phyloP scores from a whole-genome alignment of 2,797 vertebrate species.

The Acrossocheilus wenchowensis region DNA sequence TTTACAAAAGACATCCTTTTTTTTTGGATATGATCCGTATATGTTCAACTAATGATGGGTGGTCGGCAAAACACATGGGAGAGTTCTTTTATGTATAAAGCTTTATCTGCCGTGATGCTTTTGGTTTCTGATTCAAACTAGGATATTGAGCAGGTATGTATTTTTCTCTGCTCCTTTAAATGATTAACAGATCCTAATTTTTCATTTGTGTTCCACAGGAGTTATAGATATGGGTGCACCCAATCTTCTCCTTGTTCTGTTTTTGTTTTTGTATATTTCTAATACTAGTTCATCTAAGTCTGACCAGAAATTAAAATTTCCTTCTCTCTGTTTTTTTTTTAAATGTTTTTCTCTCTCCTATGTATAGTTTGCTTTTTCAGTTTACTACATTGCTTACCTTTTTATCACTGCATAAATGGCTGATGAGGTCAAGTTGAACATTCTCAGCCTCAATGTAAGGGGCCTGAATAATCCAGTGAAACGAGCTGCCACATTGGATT shows the following conservation, averaged over 20 bases:
- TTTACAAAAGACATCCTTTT: too few relatives aligned
- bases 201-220: background rate
- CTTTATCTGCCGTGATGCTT: too few relatives aligned
- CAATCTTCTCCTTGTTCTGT: background rate
- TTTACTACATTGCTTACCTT: background rate
- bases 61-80: too few relatives aligned
- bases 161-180: too few relatives aligned
- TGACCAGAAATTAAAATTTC: background rate
- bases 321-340: too few relatives aligned
- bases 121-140: too few relatives aligned
- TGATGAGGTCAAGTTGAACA: background rate
- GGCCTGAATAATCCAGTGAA: slow-evolving; percentile 19
- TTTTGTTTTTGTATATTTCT: background rate
- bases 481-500: background rate
- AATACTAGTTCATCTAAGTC: background rate
- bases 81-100: too few relatives aligned
- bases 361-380: background rate
- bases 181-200: too few relatives aligned
- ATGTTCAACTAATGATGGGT: too few relatives aligned
- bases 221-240: background rate
- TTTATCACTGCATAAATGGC: background rate
- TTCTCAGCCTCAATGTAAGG: background rate
- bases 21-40: too few relatives aligned
- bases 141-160: too few relatives aligned
- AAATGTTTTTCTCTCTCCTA: too few relatives aligned